phyloP scores from a whole-genome alignment of 2,888 invertebrate species.

The Diadegma fenestrale region DNA sequence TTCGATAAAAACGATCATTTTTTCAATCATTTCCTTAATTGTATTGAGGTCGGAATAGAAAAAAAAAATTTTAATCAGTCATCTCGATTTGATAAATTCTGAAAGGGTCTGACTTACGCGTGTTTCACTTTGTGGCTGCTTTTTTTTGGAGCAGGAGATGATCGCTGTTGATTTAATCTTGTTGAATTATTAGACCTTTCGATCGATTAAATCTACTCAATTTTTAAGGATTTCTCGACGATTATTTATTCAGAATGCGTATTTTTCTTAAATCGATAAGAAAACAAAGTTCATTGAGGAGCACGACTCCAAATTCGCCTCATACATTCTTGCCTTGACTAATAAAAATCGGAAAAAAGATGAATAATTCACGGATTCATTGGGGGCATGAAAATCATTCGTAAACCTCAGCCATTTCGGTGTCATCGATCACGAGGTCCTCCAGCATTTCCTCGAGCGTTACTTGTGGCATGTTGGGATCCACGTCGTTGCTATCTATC shows the following conservation, averaged over 20 bases:
- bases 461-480: constrained; percentile 90
- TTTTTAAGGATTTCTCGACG: background rate
- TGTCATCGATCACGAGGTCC: constrained; percentile 93
- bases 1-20: background rate
- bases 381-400: constrained; percentile 46
- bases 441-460: constrained; percentile 97
- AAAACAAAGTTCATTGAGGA: background rate
- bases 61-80: background rate
- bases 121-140: background rate
- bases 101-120: background rate
- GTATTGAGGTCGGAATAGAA: background rate
- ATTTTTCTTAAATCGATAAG: background rate
- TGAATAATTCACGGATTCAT: background rate
- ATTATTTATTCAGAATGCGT: background rate
- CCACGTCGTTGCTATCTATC: constrained; percentile 87
- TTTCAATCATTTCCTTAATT: background rate
- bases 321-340: background rate
- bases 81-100: background rate
- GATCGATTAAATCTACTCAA: background rate
- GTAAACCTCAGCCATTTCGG: constrained; percentile 89
- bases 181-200: background rate
- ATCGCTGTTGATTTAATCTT: background rate
- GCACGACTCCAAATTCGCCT: background rate
- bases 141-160: background rate
- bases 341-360: background rate